Base-by-base conservation (phyloP, 2,797 vertebrate species). In the Falco rusticolus region DNA sequence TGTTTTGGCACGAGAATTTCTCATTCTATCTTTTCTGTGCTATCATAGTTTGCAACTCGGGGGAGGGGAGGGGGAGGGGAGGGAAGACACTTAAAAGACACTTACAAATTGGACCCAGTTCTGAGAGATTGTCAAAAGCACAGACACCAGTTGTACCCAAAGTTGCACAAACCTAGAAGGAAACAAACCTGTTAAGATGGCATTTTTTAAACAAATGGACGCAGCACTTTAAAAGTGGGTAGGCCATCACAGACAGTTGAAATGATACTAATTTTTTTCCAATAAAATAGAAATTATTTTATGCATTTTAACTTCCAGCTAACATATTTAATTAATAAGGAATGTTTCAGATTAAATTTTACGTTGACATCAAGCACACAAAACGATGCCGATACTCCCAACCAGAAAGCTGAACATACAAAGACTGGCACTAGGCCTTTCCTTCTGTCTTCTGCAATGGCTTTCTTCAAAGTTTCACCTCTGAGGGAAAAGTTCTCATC, bases 141-240 rank as follows among this genome's bases (percentile, higher is more conserved):
- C 99, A 99, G 48, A 99, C 99, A 39, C 99, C 99, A 8, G 99
- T 99, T 22, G 99, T 99, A 79, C 99, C 99, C 86, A 99, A 94
- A 22, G 99, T 99, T 39, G 98, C 99, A 97, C 99, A 99, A 54
- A 99, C 98, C 99, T 99, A 89, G 70, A 66, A 95, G 11, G 96
- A 96, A 86, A 91, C 12, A 97, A 59, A 37, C 11, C 12, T 54
- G 53, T 92, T 87, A 93, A 34, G 53, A 65, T n/a, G 31, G 15
- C 3, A 22, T 54, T 60, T 43, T 83, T 76, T 59, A 20, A 87
- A 80, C 45, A 90, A 64, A 68, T 33, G 8, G 25, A 85, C 69
- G 37, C 29, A 91, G 25, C 24, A 54, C 39, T 91, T 80, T 19
- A n/a, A 15, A 82, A 80, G 7, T 16, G 8, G 21, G 17, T 12